Evolutionary conservation across 2,797 vertebrate genomes (phyloP).

Genomic region (Coreius guichenoti): DNA sequence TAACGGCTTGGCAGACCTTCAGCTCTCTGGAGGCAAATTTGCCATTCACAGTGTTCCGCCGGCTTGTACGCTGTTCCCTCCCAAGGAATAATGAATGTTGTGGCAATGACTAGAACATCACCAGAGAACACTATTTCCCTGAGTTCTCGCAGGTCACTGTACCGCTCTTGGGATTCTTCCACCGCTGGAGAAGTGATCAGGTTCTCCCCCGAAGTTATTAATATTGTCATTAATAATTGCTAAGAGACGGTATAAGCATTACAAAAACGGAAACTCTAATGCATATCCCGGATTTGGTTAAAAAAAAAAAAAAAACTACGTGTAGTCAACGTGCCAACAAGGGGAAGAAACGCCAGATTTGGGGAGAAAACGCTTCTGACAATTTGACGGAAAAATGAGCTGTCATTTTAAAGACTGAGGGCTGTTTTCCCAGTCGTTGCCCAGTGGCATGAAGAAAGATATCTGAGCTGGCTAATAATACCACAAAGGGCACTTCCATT

Average conservation of each 20-base stretch:
- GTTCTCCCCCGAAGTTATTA: slow-evolving; percentile 58
- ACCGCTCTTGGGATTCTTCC: slow-evolving; percentile 48
- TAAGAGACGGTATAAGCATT: slow-evolving; percentile 57
- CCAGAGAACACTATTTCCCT: slow-evolving; percentile 61
- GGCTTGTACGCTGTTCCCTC: slow-evolving; percentile 36
- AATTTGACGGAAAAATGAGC: slow-evolving; percentile 39
- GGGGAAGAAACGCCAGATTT: slow-evolving; percentile 10
- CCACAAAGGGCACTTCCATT: slow-evolving; percentile 43
- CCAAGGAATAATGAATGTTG: slow-evolving; percentile 54
- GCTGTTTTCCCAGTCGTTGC: slow-evolving; percentile 36
- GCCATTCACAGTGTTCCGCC: slow-evolving; percentile 34
- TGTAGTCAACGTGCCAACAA: slow-evolving; percentile 8
- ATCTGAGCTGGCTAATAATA: slow-evolving; percentile 41
- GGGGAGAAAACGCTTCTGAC: slow-evolving; percentile 3
- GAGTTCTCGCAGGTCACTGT: slow-evolving; percentile 40
- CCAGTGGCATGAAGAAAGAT: slow-evolving; percentile 37
- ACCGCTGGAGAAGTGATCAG: slow-evolving; percentile 62
- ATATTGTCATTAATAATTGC: slow-evolving; percentile 60
- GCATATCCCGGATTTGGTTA: slow-evolving; percentile 51
- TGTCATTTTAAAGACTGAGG: slow-evolving; percentile 38
- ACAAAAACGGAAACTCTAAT: slow-evolving; percentile 48
- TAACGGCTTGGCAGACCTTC: slow-evolving; percentile 49
- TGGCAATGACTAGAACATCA: slow-evolving; percentile 50
- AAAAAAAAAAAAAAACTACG: background rate
- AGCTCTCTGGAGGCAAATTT: slow-evolving; percentile 43